phyloP scores from a whole-genome alignment of 2,113 vertebrate genomes.

The Phalacrocorax brasilianus region DNA sequence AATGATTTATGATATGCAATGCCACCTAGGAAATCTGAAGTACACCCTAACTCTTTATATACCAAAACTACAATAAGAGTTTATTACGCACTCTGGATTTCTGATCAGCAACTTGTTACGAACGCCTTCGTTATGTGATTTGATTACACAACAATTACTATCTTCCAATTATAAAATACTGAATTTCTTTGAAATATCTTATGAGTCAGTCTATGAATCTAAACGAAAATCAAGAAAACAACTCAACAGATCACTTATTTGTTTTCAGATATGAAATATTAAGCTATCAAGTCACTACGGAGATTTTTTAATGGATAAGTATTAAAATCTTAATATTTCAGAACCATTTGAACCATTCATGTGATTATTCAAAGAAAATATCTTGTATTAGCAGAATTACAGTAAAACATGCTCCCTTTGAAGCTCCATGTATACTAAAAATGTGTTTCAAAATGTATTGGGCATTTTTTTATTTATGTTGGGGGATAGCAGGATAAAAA shows the following conservation, averaged over 20 bases:
- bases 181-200: not conserved
- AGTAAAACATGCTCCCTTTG: not conserved
- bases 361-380: not conserved
- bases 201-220: not conserved
- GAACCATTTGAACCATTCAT: not conserved
- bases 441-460: not conserved
- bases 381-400: not conserved
- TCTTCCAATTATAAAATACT: not conserved
- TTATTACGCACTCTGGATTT: not conserved
- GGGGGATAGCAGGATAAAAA: not conserved
- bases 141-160: not conserved
- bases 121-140: not conserved
- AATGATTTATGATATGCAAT: not conserved
- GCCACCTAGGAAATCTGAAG: not conserved
- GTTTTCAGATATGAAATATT: not conserved
- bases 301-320: not conserved
- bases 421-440: not conserved
- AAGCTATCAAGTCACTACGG: not conserved
- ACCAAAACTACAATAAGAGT: not conserved
- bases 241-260: not conserved
- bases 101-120: not conserved
- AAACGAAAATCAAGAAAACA: not conserved
- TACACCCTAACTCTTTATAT: not conserved
- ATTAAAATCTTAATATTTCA: not conserved
- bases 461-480: not conserved